phyloP scores from a whole-genome alignment of 2,113 vertebrate species.

The Chamaea fasciata region DNA sequence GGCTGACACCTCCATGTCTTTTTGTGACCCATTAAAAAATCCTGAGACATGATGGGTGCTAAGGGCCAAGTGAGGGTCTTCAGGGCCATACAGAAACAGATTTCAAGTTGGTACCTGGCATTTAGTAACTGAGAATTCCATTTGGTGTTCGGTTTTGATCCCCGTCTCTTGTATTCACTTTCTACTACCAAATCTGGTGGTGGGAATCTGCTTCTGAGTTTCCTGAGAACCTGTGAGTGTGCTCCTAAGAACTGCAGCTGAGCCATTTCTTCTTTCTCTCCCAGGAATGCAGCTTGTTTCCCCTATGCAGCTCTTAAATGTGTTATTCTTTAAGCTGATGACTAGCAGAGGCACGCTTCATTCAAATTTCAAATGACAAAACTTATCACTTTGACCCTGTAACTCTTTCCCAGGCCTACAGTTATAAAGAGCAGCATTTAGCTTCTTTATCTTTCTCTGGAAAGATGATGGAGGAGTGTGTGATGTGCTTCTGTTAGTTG shows the following conservation, averaged over 20 bases:
- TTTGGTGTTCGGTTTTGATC: background rate
- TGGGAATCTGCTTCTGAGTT: background rate
- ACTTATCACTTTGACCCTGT: background rate
- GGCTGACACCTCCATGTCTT: no score
- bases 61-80: background rate
- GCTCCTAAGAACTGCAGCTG: background rate
- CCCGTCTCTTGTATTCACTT: background rate
- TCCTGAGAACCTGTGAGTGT: background rate
- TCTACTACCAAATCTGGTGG: rapidly evolving
- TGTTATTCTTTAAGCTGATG: background rate
- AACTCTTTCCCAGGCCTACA: background rate
- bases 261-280: background rate
- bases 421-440: background rate
- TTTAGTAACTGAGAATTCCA: no score
- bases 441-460: background rate
- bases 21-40: background rate
- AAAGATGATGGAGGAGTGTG: background rate
- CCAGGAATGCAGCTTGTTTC: background rate
- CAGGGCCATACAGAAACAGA: background rate
- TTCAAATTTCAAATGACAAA: background rate
- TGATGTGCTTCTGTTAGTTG: background rate
- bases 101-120: background rate
- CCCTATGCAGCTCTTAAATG: background rate
- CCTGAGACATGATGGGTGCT: background rate
- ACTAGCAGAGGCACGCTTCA: background rate